Evolutionary conservation across 1,140 invertebrate species (phyloP).

Genomic region (Brachionus angularis): DNA sequence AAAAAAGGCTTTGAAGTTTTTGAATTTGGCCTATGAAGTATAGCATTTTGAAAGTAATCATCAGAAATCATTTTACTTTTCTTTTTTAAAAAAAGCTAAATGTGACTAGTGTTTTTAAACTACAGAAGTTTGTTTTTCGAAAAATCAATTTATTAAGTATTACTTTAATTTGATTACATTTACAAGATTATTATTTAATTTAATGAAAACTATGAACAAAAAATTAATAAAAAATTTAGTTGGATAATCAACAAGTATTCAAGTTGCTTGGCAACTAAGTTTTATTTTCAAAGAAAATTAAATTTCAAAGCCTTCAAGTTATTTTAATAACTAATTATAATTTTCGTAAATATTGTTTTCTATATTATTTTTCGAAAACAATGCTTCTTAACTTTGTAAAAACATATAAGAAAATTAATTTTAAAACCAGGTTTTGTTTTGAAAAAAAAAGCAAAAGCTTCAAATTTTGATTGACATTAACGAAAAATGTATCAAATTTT

Average conservation of each 20-base stretch:
- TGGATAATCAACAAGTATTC: background rate
- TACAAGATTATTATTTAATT: background rate
- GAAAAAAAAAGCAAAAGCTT: too few relatives aligned
- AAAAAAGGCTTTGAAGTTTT: conserved; percentile 17
- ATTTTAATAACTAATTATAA: conserved; percentile 1
- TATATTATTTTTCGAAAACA: too few relatives aligned
- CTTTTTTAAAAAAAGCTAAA: too few relatives aligned
- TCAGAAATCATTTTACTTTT: conserved; percentile 30
- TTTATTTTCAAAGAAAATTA: conserved; percentile 1
- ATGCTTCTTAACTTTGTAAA: too few relatives aligned
- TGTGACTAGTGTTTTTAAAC: too few relatives aligned
- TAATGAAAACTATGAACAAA: background rate
- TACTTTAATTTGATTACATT: conserved; percentile 7
- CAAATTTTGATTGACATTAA: too few relatives aligned
- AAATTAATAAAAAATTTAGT: conserved; percentile 1
- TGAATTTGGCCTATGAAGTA: conserved; percentile 21
- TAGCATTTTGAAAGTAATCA: background rate
- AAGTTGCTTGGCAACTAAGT: background rate
- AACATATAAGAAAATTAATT: too few relatives aligned
- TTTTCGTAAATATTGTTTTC: too few relatives aligned
- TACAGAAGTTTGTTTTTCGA: too few relatives aligned
- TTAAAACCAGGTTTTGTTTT: too few relatives aligned
- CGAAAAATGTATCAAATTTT: too few relatives aligned
- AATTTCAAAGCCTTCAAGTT: background rate
- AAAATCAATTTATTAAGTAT: background rate